Conservation (phyloP, 2,113 vertebrate species). For the Balaeniceps rex region DNA sequence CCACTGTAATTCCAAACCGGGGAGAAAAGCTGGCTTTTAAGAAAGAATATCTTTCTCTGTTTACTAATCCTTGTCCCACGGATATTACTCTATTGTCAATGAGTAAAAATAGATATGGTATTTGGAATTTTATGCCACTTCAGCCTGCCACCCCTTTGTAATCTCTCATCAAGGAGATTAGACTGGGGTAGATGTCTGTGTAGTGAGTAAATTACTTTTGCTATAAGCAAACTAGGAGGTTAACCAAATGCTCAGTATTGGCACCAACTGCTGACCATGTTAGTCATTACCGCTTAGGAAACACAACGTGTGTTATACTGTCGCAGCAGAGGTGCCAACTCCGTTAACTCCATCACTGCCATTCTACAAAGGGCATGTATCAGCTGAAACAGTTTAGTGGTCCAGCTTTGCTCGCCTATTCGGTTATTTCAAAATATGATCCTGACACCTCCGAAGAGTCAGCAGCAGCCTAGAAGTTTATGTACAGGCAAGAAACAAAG, state of each 20-base stretch:
- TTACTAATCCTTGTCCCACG: slow-evolving; percentile 16
- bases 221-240: slow-evolving; percentile 44
- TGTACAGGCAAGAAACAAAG: not conserved
- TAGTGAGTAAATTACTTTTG: slow-evolving; percentile 37
- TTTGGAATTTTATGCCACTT: slow-evolving; percentile 37
- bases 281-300: slow-evolving; percentile 29
- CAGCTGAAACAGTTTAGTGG: not conserved
- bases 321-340: not conserved
- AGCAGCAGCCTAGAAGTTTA: not conserved
- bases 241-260: slow-evolving; percentile 26
- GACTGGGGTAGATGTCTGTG: not conserved
- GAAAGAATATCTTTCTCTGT: slow-evolving; percentile 1
- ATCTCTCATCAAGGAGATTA: slow-evolving; percentile 28
- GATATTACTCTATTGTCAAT: not conserved
- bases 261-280: slow-evolving; percentile 32
- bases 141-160: not conserved
- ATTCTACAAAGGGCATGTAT: not conserved
- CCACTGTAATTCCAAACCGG: not conserved
- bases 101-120: slow-evolving; percentile 23
- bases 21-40: slow-evolving; percentile 5
- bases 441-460: not conserved
- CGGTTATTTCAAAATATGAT: not conserved
- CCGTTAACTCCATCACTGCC: not conserved
- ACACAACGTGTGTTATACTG: not conserved
- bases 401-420: not conserved